Evolutionary conservation across 37 sponge, comb jelly and placozoan species (phyloP).

Genomic region (Crambe crambe): DNA sequence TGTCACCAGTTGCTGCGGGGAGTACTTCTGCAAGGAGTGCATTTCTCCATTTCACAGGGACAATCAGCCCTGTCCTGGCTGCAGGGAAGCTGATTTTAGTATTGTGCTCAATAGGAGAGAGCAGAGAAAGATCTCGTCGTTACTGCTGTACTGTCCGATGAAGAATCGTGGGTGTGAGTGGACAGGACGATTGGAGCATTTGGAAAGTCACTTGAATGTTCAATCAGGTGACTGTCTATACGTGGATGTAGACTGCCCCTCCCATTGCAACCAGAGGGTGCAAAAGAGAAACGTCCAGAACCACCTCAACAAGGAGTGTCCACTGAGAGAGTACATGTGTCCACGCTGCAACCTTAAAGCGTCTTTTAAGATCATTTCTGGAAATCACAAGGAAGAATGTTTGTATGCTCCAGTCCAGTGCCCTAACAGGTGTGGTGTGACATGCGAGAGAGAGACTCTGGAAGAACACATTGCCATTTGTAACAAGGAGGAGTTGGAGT

Average conservation of each 20-base stretch:
- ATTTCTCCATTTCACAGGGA: background rate
- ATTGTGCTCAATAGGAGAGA: background rate
- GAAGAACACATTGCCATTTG: conserved; percentile 8
- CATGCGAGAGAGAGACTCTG: background rate
- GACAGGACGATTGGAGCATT: conserved; percentile 1
- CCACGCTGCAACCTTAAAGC: conserved; percentile 8
- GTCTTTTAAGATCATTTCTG: background rate
- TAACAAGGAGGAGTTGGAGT: background rate
- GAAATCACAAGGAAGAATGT: background rate
- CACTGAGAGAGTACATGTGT: background rate
- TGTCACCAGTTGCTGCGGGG: conserved; percentile 25
- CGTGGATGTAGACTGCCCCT: conserved; percentile 22
- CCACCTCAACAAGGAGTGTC: conserved; percentile 12
- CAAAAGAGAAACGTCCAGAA: background rate
- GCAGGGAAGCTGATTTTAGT: background rate
- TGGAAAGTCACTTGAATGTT: background rate
- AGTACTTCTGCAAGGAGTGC: conserved; percentile 18
- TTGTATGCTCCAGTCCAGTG: background rate
- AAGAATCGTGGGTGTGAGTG: conserved; percentile 31
- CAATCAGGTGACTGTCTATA: conserved; percentile 13
- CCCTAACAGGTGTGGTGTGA: conserved; percentile 12
- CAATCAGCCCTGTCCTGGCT: conserved; percentile 9
- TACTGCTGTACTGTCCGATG: conserved; percentile 15
- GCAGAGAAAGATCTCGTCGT: background rate
- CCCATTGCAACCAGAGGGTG: background rate